Base-by-base conservation (phyloP, 2,797 vertebrate species). In the Phoeniculus purpureus region DNA sequence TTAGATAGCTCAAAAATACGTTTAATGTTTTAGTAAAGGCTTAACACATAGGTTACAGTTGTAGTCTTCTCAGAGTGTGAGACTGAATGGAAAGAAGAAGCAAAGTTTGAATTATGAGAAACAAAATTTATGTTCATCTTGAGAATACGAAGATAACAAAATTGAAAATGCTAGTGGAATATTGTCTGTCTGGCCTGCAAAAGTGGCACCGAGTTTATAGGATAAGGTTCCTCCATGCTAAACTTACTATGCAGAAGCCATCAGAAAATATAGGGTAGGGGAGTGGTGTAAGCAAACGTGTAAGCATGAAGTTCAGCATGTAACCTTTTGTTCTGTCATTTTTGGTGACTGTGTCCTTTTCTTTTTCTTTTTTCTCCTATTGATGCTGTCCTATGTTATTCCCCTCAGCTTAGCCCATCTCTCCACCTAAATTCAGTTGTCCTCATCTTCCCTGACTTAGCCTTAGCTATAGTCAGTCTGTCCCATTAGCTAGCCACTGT, bases 291-390 rank as follows among this genome's bases (percentile, higher is more conserved):
- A n/a, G 3, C 68, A 77, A 78, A 90, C 65, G 43, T 29, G 22
- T 66, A 62, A 87, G 86, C 94, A 62, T 96, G 86, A 92, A 91
- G 40, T 73, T 92, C 81, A 77, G 84, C 84, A 87, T 94, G 86
- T 95, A 89, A 92, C 83, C 84, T 86, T 75, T 43, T 90, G 78
- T 95, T 96, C 59, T 91, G 52, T 85, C 65, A 51, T 87, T 82
- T 93, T 84, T 68, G 59, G 94, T 96, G 95, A 96, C 85, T 86
- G 91, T 93, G 17, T 95, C 93, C 83, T 95, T 91, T 89, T 94
- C 64, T 96, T 91, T 96, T 95, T 96, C 79, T 96, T 95, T 92
- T 56, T 94, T 93, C 31, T 89, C 93, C 91, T 91, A 4, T 47
- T 94, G 62, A 92, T 81, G 92, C 52, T 96, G 23, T 96, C 94